Percentiles rank a stretch among this genome's conserved stretches.
Conservation (phyloP, 2,888 invertebrate species). For the Limenitis camilla region DNA sequence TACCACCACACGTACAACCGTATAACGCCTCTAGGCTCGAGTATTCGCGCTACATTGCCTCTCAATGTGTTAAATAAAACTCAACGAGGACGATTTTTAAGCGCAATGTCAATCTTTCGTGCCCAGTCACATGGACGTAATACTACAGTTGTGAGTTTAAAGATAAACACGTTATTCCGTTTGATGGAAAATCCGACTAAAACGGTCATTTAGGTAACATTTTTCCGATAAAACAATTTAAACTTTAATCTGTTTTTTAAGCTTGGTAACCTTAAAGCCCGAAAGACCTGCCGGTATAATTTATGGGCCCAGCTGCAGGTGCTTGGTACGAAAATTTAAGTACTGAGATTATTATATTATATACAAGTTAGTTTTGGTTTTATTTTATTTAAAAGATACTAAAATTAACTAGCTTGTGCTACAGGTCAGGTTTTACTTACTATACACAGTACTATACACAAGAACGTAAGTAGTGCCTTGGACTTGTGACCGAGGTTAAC, state of each 20-base stretch:
- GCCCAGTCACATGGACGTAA: conserved; percentile 30
- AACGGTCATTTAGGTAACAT: conserved; percentile 1
- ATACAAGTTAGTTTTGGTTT: neutral
- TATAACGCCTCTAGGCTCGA: conserved; percentile 24
- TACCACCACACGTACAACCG: conserved; percentile 25
- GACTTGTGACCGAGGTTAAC: no score
- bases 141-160: conserved; percentile 28
- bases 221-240: conserved; percentile 7
- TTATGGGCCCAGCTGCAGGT: conserved; percentile 1
- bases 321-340: no score
- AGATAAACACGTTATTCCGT: conserved; percentile 12
- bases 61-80: conserved; percentile 34
- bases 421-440: no score
- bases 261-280: neutral
- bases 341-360: neutral
- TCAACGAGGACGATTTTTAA: conserved; percentile 29
- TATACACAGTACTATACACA: no score
- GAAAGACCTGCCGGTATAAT: neutral
- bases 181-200: neutral
- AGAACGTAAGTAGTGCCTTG: no score
- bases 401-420: no score
- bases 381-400: no score
- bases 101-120: conserved; percentile 34
- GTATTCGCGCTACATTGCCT: conserved; percentile 33
- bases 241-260: conserved; percentile 3